These are phyloP conservation scores for Chymomyza costata DNA, from an alignment of 1,140 invertebrate genomes.

Conservation along the genomic window DNA sequence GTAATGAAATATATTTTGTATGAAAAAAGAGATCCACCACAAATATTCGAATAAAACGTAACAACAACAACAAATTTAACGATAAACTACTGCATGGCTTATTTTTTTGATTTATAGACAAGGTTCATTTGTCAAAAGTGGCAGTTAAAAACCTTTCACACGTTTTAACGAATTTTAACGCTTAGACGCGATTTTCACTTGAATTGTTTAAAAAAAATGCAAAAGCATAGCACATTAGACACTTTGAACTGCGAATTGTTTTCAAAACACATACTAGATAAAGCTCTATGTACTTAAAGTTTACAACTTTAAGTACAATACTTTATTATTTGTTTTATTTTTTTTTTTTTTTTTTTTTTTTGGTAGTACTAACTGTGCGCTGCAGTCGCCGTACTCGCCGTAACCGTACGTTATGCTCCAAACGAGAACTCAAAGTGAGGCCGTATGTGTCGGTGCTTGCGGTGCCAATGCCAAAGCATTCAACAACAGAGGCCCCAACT, in stretches of 20 bases:
- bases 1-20: constrained; percentile 9
- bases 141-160: too few relatives aligned
- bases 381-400: constrained; percentile 22
- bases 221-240: too few relatives aligned
- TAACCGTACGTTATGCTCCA: constrained; percentile 57
- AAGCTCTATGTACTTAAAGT: constrained; percentile 42
- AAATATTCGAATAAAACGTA: constrained; percentile 51
- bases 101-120: constrained; percentile 9
- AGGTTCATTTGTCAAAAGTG: too few relatives aligned
- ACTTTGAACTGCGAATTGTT: too few relatives aligned
- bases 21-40: constrained; percentile 23
- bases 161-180: too few relatives aligned
- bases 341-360: constrained; percentile 9
- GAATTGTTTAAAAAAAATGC: too few relatives aligned
- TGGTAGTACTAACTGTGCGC: constrained; percentile 25
- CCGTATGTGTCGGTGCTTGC: constrained; percentile 25
- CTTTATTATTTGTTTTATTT: constrained; percentile 5
- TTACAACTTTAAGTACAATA: constrained; percentile 23
- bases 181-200: too few relatives aligned
- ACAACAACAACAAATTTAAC: constrained; percentile 40
- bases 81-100: constrained; percentile 35
- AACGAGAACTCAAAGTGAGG: constrained; percentile 46
- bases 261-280: constrained; percentile 30
- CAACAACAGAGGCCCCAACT: too few relatives aligned
- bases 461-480: constrained; percentile 67